Evolutionary conservation across 2,888 invertebrate species (phyloP), one percentile per base, ranked within the genome.

Genomic region (Micoletzkya japonica): DNA sequence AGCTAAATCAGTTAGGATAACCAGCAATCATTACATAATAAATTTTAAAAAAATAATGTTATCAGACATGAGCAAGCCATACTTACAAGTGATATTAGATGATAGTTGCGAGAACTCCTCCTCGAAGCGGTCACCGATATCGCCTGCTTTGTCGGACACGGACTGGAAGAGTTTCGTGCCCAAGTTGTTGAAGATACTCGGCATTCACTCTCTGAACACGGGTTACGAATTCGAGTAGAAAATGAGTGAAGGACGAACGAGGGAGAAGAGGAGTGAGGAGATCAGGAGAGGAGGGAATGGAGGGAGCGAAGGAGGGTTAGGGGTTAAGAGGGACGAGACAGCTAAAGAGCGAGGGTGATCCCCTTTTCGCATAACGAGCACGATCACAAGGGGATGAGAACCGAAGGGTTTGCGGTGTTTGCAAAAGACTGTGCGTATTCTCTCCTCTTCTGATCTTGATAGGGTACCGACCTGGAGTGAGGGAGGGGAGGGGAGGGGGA

Each of bases 101-200:
- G 78, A 73, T 10, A 79, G 72, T 10, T 72, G 20, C 1, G 74
- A 69, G 72, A 79, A 79, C 54, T 79, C 78, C 28, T 71, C 75
- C 59, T 78, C 79, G 67, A 79, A 79, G 44, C 74, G 76, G 26
- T 78, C 79, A 2, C 79, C 79, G n/a, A 79, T 67, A 56, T 78
- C 77, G 14, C 79, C 79, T 28, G 79, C 79, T 49, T 74, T 76
- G 54, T 79, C 76, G 14, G 79, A 75, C 10, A 79, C 78, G 0
- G 79, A 79, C 70, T 79, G 77, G 72, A 77, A 77, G 6, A 77
- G 70, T 0, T 73, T 70, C 2, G 76, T 75, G 0, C 77, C 77
- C 34, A 77, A 70, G 36, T 79, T 77, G 49, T 78, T 77, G 32
- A 79, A 73, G 76, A 79, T 77, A 17, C 70, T 70, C 26, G 70